phyloP scores from a whole-genome alignment of 2,113 vertebrate genomes.

The Phycodurus eques region DNA sequence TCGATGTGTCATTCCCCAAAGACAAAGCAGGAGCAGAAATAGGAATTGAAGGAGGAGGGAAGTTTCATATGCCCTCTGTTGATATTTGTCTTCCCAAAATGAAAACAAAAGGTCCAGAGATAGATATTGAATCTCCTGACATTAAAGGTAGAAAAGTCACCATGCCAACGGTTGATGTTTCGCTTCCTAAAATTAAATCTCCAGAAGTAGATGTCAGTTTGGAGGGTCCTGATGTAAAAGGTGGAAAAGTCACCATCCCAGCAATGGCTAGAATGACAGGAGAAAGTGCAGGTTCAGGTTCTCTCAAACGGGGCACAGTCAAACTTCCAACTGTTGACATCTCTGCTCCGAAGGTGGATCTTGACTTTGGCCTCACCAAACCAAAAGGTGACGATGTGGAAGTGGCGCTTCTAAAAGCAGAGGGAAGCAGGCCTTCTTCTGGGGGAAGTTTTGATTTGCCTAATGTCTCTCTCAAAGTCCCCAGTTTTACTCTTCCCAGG shows the following conservation, averaged over 20 bases:
- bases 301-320: conserved; percentile 64
- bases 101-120: conserved; percentile 34
- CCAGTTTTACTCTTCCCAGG: conserved; percentile 76
- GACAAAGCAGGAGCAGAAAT: conserved; percentile 12
- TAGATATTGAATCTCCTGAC: conserved; percentile 32
- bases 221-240: conserved; percentile 14
- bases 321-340: conserved; percentile 79
- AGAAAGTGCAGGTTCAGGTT: conserved; percentile 39
- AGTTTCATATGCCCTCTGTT: conserved; percentile 40
- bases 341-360: conserved; percentile 76
- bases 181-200: conserved; percentile 37
- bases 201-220: conserved; percentile 20
- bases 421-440: conserved; percentile 65
- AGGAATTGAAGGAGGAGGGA: conserved; percentile 31
- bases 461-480: conserved; percentile 65
- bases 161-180: conserved; percentile 53
- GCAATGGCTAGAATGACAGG: conserved; percentile 7
- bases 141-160: conserved; percentile 45
- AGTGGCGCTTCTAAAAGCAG: conserved; percentile 64
- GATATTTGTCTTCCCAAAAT: conserved; percentile 46
- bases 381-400: conserved; percentile 66
- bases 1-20: conserved; percentile 43
- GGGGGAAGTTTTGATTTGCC: conserved; percentile 72
- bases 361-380: conserved; percentile 72
- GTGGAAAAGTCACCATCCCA: not conserved